Conservation (phyloP, 2,113 vertebrate species). For the Cyanocitta stelleri region DNA sequence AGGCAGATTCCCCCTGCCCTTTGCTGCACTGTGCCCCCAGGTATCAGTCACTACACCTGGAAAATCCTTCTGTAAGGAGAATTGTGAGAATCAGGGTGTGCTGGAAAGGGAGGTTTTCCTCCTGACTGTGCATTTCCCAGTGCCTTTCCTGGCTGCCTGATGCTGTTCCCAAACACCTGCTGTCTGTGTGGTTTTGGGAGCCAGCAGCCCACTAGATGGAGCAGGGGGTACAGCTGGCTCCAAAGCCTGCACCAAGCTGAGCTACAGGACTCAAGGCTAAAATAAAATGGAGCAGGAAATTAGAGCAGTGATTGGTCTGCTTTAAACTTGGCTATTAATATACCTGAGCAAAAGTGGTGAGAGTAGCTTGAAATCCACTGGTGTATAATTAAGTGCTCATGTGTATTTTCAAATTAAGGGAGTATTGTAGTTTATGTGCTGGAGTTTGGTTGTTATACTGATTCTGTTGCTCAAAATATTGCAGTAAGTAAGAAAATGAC, state of each 20-base stretch:
- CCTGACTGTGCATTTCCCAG: background rate
- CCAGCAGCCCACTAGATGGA: constrained; percentile 51
- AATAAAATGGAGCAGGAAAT: constrained; percentile 10
- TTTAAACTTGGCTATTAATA: background rate
- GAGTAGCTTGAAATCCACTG: background rate
- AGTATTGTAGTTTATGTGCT: background rate
- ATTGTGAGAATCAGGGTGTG: background rate
- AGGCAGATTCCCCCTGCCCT: background rate
- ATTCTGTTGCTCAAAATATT: background rate
- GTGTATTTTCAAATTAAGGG: background rate
- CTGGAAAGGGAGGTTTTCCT: background rate
- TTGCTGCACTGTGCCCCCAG: background rate
- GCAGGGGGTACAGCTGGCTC: background rate
- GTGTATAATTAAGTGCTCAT: background rate
- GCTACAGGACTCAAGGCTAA: background rate
- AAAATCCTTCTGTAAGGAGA: background rate
- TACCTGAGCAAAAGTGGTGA: background rate
- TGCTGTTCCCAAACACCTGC: background rate
- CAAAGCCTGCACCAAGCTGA: fast-evolving
- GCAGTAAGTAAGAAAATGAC: background rate
- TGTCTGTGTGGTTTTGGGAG: background rate
- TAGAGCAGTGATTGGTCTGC: background rate
- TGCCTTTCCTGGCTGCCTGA: background rate
- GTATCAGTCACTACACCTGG: background rate
- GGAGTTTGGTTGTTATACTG: background rate